Percentiles rank a stretch among this genome's conserved stretches.
phyloP scores from a whole-genome alignment of 2,797 vertebrate genomes.

The Pristis pectinata region DNA sequence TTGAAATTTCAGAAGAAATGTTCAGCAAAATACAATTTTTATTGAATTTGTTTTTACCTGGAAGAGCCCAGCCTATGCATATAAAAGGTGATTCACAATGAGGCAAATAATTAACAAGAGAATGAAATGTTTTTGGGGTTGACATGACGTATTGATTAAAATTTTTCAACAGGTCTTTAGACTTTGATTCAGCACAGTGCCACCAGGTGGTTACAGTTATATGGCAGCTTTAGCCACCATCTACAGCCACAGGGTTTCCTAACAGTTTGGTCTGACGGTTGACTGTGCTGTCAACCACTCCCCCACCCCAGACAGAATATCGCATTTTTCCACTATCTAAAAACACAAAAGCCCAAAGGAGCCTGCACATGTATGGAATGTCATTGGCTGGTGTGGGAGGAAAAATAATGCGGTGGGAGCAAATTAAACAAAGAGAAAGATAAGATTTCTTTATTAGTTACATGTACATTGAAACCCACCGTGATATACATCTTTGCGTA shows the following conservation, averaged over 20 bases:
- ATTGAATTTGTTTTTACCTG: neutral
- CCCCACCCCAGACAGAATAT: neutral
- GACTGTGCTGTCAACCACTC: neutral
- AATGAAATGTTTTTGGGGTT: neutral
- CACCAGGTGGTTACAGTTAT: neutral
- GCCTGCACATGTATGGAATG: neutral
- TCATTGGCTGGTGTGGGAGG: neutral
- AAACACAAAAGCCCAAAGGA: neutral
- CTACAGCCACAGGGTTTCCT: too few species aligned
- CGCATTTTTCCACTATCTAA: neutral
- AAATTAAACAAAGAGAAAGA: too few species aligned
- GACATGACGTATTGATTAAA: neutral
- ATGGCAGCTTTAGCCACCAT: neutral
- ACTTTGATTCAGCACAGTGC: neutral
- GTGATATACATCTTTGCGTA: too few species aligned
- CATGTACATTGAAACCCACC: too few species aligned
- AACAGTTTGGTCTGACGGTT: too few species aligned
- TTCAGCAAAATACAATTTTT: too few species aligned
- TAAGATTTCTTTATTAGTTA: too few species aligned
- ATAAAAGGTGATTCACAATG: neutral
- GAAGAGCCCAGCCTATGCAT: neutral
- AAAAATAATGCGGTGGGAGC: neutral
- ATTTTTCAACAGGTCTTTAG: too few species aligned
- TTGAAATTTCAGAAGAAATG: too few species aligned
- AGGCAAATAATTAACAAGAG: neutral